phyloP scores from a whole-genome alignment of 2,113 vertebrate genomes.

The Hippolais icterina region DNA sequence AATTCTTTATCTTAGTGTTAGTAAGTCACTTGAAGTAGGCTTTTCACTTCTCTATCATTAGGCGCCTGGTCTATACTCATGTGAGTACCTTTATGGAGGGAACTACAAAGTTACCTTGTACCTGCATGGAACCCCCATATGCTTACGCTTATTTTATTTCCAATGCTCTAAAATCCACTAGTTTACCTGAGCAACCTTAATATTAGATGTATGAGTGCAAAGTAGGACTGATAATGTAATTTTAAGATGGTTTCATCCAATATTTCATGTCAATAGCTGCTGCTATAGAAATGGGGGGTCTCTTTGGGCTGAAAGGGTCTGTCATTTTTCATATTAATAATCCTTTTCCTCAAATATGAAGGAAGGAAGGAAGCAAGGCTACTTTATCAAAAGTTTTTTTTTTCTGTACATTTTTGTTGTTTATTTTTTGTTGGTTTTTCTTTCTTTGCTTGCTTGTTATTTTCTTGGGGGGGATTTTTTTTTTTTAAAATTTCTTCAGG shows the following conservation, averaged over 20 bases:
- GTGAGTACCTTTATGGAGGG: background rate
- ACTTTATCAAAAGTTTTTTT: fast-evolving
- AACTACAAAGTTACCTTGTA: background rate
- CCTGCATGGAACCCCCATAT: background rate
- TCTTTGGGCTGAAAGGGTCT: background rate
- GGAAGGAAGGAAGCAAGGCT: background rate
- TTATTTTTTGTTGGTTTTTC: background rate
- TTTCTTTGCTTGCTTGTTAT: background rate
- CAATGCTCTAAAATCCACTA: background rate
- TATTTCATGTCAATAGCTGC: background rate
- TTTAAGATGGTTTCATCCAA: background rate
- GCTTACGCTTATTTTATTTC: background rate
- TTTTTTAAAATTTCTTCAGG: background rate
- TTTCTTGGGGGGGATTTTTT: no score
- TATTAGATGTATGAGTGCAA: background rate
- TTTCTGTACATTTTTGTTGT: background rate
- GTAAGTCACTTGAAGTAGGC: background rate
- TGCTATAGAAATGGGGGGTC: fast-evolving
- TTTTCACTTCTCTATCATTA: background rate
- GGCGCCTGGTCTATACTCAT: background rate
- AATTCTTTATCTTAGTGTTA: background rate
- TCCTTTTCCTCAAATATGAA: background rate
- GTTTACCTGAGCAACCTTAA: background rate
- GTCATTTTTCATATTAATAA: background rate
- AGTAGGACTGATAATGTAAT: background rate